Percentiles rank a stretch among this genome's conserved stretches.
These are phyloP conservation scores for Staurois parvus DNA, from an alignment of 2,797 vertebrate species.

Conservation along the genomic window DNA sequence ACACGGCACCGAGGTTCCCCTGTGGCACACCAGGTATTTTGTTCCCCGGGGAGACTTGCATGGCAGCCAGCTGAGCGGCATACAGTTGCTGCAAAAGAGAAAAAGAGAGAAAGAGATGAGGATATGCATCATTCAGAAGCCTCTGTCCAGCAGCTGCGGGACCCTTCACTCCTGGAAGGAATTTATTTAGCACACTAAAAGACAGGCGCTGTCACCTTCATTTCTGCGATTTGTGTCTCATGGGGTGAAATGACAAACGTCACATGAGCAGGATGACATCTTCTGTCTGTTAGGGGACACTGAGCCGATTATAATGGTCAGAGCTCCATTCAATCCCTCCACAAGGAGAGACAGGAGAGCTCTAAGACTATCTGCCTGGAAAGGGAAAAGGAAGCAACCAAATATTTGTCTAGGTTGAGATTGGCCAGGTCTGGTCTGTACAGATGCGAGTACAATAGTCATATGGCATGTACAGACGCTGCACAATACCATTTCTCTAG, in stretches of 20 bases:
- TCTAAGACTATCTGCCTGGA: too few relatives aligned
- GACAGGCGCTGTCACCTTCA: slow-evolving; percentile 67
- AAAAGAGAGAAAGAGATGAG: slow-evolving; percentile 39
- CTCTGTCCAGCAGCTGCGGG: background rate
- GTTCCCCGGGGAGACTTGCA: slow-evolving; percentile 96
- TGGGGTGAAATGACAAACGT: slow-evolving; percentile 75
- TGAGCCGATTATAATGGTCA: slow-evolving; percentile 54
- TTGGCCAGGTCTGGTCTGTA: too few relatives aligned
- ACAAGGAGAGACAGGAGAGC: background rate
- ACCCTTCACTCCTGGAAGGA: background rate
- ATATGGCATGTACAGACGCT: too few relatives aligned
- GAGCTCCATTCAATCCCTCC: background rate
- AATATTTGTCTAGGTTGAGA: too few relatives aligned
- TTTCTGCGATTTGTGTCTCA: slow-evolving; percentile 67
- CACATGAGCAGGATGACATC: slow-evolving; percentile 73
- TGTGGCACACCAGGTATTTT: slow-evolving; percentile 92
- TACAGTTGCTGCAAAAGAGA: slow-evolving; percentile 89
- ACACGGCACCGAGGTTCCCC: slow-evolving; percentile 88
- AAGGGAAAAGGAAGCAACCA: too few relatives aligned
- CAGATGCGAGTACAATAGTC: too few relatives aligned
- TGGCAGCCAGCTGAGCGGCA: slow-evolving; percentile 95
- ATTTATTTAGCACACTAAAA: slow-evolving; percentile 33
- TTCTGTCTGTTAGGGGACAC: slow-evolving; percentile 45
- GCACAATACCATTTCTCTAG: too few relatives aligned
- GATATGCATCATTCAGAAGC: slow-evolving; percentile 53